Percentiles rank a stretch among this genome's conserved stretches.
These are phyloP conservation scores for Halictus quadricinctus DNA, from an alignment of 2,888 invertebrate species.

Conservation along the genomic window DNA sequence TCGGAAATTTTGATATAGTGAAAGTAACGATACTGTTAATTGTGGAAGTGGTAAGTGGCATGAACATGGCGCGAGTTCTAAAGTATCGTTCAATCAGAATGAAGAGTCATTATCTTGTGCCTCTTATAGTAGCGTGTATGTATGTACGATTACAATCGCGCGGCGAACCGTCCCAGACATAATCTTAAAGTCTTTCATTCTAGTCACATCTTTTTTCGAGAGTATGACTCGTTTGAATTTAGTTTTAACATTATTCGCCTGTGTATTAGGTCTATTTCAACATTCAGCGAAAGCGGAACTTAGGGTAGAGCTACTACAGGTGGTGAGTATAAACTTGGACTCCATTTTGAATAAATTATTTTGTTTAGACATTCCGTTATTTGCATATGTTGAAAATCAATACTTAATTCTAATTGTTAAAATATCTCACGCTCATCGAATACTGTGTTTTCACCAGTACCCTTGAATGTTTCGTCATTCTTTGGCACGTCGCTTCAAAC, in stretches of 20 bases:
- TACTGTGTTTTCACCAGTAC: neutral
- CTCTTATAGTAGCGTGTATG: neutral
- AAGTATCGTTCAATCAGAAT: neutral
- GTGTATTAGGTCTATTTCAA: slow-evolving; percentile 41
- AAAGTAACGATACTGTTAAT: neutral
- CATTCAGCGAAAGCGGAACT: slow-evolving; percentile 34
- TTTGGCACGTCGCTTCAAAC: neutral
- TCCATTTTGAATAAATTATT: neutral
- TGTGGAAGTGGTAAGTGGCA: neutral
- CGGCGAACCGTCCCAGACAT: neutral
- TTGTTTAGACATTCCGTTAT: neutral
- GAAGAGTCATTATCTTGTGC: neutral
- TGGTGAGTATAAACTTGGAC: slow-evolving; percentile 55
- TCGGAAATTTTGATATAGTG: neutral
- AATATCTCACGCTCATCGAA: neutral
- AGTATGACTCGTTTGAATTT: slow-evolving; percentile 32
- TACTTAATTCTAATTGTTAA: neutral
- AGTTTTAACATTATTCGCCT: slow-evolving; percentile 2
- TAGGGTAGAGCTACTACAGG: slow-evolving; percentile 60
- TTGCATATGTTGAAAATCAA: neutral
- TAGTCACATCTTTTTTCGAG: neutral
- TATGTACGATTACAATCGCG: neutral
- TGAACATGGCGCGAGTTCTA: neutral
- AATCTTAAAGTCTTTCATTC: neutral
- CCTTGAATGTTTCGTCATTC: neutral